Evolutionary conservation across 2,113 vertebrate species (phyloP).

Genomic region (Pollachius pollachius): DNA sequence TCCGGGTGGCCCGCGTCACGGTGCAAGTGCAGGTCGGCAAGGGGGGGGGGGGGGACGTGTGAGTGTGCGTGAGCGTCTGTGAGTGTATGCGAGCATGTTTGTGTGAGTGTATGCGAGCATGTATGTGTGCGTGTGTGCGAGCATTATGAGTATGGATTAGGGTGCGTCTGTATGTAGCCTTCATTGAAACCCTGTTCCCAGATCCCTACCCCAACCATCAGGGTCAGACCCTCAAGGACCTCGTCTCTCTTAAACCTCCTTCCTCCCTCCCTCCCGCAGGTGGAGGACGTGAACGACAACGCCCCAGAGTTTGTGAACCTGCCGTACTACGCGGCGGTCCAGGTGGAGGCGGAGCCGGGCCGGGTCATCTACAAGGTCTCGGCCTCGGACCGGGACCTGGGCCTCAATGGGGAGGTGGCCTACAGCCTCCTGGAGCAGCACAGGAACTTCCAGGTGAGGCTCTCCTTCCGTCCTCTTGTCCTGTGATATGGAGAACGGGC

Average conservation of each 20-base stretch:
- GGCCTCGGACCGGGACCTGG: slow-evolving; percentile 86
- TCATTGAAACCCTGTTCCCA: background rate
- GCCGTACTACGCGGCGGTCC: slow-evolving; percentile 93
- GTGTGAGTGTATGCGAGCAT: too few relatives aligned
- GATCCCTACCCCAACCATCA: background rate
- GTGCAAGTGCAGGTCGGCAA: slow-evolving; percentile 82
- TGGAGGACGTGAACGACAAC: slow-evolving; percentile 95
- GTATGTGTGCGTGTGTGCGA: too few relatives aligned
- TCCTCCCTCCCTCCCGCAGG: slow-evolving; percentile 44
- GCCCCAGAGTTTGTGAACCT: slow-evolving; percentile 87
- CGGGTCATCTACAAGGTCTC: slow-evolving; percentile 85
- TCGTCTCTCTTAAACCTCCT: background rate
- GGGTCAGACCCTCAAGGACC: background rate
- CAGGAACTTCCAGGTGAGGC: slow-evolving; percentile 82
- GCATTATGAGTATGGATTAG: too few relatives aligned
- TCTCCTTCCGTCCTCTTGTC: background rate
- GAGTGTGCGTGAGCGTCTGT: too few relatives aligned
- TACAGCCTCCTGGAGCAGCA: slow-evolving; percentile 85
- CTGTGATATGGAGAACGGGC: background rate
- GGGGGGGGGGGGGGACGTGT: slow-evolving; percentile 49
- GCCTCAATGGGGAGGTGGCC: slow-evolving; percentile 84
- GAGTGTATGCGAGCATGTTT: too few relatives aligned
- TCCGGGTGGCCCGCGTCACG: slow-evolving; percentile 85
- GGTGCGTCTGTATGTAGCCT: too few relatives aligned
- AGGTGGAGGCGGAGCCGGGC: slow-evolving; percentile 89